Conservation (phyloP, 1,140 invertebrate species). For the Anoplolepis gracilipes region DNA sequence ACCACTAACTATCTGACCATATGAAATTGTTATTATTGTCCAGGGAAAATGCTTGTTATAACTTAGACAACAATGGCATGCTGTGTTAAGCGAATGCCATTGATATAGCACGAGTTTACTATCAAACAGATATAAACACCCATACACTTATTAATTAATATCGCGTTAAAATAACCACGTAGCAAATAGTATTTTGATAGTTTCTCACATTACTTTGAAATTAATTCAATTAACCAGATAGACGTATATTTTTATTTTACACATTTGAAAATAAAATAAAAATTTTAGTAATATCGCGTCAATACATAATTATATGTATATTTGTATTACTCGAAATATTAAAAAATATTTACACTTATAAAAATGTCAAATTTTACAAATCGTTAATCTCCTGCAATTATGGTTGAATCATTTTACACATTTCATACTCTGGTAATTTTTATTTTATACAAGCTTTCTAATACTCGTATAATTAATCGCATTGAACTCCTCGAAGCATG, state of each 20-base stretch:
- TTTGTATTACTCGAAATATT: not conserved
- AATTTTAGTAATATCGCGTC: not conserved
- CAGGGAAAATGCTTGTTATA: constrained; percentile 57
- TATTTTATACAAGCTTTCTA: constrained; percentile 11
- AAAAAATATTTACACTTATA: not conserved
- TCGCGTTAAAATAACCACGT: not conserved
- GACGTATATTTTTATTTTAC: not conserved
- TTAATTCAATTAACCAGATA: constrained; percentile 8
- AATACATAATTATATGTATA: not conserved
- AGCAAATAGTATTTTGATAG: not conserved
- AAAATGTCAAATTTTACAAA: not conserved
- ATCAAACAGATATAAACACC: not conserved
- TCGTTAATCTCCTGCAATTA: not conserved
- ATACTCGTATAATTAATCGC: constrained; percentile 51
- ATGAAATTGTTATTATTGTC: constrained; percentile 73
- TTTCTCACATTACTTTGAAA: not conserved
- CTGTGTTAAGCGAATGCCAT: not conserved
- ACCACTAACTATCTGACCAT: constrained; percentile 64
- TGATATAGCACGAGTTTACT: not conserved
- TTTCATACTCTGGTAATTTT: not conserved
- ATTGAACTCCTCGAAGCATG: constrained; percentile 26
- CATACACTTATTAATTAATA: constrained; percentile 1
- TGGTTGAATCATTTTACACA: not conserved
- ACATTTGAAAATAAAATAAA: not conserved
- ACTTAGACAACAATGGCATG: constrained; percentile 27